These are phyloP conservation scores for Margarornis squamiger DNA, from an alignment of 2,797 vertebrate genomes.

Conservation along the genomic window DNA sequence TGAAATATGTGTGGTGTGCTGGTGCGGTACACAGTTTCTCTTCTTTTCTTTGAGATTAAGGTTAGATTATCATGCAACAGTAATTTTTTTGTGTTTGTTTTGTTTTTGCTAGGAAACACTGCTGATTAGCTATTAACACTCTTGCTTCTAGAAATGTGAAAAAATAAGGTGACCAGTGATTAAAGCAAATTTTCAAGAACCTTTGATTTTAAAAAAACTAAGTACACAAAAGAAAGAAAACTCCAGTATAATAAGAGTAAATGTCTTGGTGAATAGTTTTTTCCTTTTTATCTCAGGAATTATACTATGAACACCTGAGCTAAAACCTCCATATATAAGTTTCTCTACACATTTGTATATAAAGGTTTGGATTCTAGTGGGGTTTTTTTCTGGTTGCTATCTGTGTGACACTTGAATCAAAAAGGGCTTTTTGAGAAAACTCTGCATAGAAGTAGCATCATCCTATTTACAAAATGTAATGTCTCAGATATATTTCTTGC, in stretches of 20 bases:
- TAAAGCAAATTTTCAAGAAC: not conserved
- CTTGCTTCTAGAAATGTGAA: not conserved
- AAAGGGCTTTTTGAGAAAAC: not conserved
- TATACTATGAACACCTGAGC: not conserved
- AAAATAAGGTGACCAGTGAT: not conserved
- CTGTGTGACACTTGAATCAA: not conserved
- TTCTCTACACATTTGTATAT: not conserved
- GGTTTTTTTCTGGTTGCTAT: not conserved
- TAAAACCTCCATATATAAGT: not conserved
- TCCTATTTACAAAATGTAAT: not conserved
- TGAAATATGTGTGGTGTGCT: not conserved
- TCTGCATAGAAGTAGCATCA: not conserved
- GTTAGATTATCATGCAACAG: not conserved
- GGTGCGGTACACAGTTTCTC: not conserved
- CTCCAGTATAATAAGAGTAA: not conserved
- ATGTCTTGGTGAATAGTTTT: not conserved
- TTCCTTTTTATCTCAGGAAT: not conserved
- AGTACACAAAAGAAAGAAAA: not conserved
- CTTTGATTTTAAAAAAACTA: not conserved
- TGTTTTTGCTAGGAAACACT: not conserved
- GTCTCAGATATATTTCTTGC: not conserved
- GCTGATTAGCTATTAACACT: not conserved
- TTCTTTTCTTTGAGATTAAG: not conserved
- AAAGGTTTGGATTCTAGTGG: not conserved
- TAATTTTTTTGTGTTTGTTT: not conserved